Evolutionary conservation across 2,888 invertebrate genomes (phyloP).

Genomic region (Protodeltote pygarga): DNA sequence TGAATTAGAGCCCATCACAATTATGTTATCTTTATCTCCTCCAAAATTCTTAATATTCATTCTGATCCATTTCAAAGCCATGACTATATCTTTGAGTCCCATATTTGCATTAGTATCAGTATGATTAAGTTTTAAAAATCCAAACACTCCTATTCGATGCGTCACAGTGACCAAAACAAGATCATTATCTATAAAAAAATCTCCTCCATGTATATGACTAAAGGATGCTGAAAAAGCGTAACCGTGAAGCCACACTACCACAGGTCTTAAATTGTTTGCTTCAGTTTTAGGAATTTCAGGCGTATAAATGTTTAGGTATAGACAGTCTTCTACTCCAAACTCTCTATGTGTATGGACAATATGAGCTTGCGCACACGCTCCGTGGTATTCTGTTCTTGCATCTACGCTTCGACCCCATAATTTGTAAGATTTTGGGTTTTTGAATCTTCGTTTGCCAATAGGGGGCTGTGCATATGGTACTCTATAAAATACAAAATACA

Average conservation of each 20-base stretch:
- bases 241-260: conserved; percentile 80
- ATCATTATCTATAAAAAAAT: conserved; percentile 77
- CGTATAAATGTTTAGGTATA: conserved; percentile 90
- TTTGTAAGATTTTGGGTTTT: conserved; percentile 65
- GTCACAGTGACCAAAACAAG: conserved; percentile 70
- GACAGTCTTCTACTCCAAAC: conserved; percentile 87
- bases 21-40: conserved; percentile 72
- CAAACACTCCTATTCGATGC: conserved; percentile 78
- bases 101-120: conserved; percentile 71
- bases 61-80: conserved; percentile 78
- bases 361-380: conserved; percentile 88
- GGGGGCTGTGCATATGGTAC: conserved; percentile 78
- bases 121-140: conserved; percentile 74
- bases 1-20: conserved; percentile 76
- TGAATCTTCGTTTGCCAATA: conserved; percentile 69
- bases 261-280: conserved; percentile 54
- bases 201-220: conserved; percentile 78
- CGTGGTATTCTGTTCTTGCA: conserved; percentile 80
- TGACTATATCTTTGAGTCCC: conserved; percentile 80
- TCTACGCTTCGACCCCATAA: conserved; percentile 86
- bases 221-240: conserved; percentile 77
- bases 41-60: conserved; percentile 70
- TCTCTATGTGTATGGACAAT: conserved; percentile 69
- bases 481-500: conserved; percentile 75
- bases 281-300: conserved; percentile 72